Evolutionary conservation across 2,113 vertebrate genomes (phyloP).

Genomic region (Carlito syrichta): DNA sequence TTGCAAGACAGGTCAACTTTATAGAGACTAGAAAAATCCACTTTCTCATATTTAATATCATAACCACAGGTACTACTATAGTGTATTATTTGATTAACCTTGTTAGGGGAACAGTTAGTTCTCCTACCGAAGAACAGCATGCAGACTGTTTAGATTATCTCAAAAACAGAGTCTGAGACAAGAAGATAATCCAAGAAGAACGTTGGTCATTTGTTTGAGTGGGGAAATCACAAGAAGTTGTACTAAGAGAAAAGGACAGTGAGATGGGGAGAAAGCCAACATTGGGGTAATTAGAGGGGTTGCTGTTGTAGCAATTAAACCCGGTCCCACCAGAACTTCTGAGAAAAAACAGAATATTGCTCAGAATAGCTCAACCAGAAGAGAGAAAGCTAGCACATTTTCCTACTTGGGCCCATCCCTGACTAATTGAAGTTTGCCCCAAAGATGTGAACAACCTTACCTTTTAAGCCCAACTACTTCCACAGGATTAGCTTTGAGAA

Average conservation of each 20-base stretch:
- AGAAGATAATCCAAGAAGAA: not conserved
- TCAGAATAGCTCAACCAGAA: not conserved
- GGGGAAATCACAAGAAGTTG: not conserved
- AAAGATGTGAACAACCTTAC: not conserved
- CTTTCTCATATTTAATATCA: constrained; percentile 14
- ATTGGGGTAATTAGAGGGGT: not conserved
- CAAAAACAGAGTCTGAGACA: not conserved
- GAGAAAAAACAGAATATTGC: not conserved
- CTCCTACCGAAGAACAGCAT: constrained; percentile 12
- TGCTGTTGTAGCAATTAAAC: not conserved
- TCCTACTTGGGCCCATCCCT: not conserved
- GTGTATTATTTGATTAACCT: no score
- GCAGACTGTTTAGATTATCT: not conserved
- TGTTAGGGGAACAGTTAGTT: no score
- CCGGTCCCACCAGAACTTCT: not conserved
- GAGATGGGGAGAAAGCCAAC: not conserved
- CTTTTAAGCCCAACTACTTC: not conserved
- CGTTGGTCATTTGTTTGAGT: not conserved
- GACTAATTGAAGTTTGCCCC: not conserved
- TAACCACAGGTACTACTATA: not conserved
- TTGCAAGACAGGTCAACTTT: not conserved
- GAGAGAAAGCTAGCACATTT: not conserved
- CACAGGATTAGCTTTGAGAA: not conserved
- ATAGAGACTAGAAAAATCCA: not conserved
- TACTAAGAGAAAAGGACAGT: not conserved